Evolutionary conservation across 2,888 invertebrate genomes (phyloP).

Genomic region (Synanthedon myopaeformis): DNA sequence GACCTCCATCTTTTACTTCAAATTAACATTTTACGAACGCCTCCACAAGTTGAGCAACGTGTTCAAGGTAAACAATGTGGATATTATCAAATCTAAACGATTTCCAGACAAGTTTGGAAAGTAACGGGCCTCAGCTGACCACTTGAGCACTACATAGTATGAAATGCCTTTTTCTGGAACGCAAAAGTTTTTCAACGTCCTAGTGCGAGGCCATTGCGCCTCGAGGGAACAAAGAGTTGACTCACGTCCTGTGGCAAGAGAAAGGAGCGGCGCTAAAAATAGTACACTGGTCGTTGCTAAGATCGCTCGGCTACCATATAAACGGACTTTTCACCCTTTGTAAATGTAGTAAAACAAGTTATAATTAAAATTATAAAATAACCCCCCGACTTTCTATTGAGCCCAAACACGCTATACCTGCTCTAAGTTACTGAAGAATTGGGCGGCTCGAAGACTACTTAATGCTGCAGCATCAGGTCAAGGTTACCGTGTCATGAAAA

Average conservation of each 20-base stretch:
- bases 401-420: too few relatives aligned
- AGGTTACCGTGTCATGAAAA: too few relatives aligned
- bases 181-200: slow-evolving; percentile 10
- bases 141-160: not conserved
- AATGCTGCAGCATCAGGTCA: too few relatives aligned
- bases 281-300: slow-evolving; percentile 43
- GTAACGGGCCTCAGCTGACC: slow-evolving; percentile 26
- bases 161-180: too few relatives aligned
- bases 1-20: slow-evolving; percentile 30
- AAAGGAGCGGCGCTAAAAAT: slow-evolving; percentile 56
- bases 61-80: slow-evolving; percentile 48
- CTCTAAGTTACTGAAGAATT: too few relatives aligned
- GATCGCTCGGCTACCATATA: not conserved
- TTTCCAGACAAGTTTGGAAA: slow-evolving; percentile 47
- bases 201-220: slow-evolving; percentile 35
- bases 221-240: slow-evolving; percentile 56
- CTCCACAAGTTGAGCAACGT: slow-evolving; percentile 48
- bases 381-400: too few relatives aligned
- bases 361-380: too few relatives aligned
- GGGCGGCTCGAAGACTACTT: too few relatives aligned
- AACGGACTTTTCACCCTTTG: not conserved
- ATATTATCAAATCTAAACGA: slow-evolving; percentile 49
- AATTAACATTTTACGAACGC: slow-evolving; percentile 33
- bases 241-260: slow-evolving; percentile 52
- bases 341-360: too few relatives aligned